Percentiles rank a stretch among this genome's conserved stretches.
These are phyloP conservation scores for Platygyra sinensis DNA, from an alignment of 64 coral and sea anemone species.

Conservation along the genomic window DNA sequence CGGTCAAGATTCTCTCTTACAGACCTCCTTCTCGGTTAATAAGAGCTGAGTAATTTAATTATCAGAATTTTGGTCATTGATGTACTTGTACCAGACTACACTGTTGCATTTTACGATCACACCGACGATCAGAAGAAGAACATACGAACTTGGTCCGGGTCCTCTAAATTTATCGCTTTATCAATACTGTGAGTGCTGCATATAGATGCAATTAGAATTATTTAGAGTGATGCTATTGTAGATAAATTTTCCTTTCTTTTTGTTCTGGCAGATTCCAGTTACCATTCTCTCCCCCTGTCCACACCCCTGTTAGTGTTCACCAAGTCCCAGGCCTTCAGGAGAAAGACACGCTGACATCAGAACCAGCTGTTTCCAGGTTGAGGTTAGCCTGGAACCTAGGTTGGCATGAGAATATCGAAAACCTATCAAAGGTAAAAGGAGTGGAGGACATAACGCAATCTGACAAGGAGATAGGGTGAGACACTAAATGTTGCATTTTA, in stretches of 20 bases:
- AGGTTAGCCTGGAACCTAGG: slow-evolving; percentile 92
- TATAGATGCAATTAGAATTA: too few species aligned
- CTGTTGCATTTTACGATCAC: too few species aligned
- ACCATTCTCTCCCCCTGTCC: slow-evolving; percentile 76
- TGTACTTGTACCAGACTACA: too few species aligned
- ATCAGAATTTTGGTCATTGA: too few species aligned
- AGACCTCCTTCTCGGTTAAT: too few species aligned
- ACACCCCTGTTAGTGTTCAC: slow-evolving; percentile 56
- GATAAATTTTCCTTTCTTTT: background rate
- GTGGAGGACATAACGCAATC: slow-evolving; percentile 1
- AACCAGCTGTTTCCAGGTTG: slow-evolving; percentile 86
- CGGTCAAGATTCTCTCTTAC: too few species aligned
- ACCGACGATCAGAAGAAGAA: too few species aligned
- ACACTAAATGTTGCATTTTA: too few species aligned
- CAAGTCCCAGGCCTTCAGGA: slow-evolving; percentile 20
- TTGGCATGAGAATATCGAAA: slow-evolving; percentile 74
- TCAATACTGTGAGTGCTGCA: background rate
- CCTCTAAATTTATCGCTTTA: background rate
- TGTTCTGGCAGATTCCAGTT: slow-evolving; percentile 71
- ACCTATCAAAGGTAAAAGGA: slow-evolving; percentile 67
- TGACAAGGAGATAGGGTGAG: slow-evolving; percentile 31
- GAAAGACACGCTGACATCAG: slow-evolving; percentile 57
- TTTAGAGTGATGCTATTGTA: background rate
- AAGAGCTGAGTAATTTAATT: too few species aligned
- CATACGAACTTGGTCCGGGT: background rate